These are phyloP conservation scores for Atrina japonica DNA, from an alignment of 2,888 invertebrate species.

Conservation along the genomic window DNA sequence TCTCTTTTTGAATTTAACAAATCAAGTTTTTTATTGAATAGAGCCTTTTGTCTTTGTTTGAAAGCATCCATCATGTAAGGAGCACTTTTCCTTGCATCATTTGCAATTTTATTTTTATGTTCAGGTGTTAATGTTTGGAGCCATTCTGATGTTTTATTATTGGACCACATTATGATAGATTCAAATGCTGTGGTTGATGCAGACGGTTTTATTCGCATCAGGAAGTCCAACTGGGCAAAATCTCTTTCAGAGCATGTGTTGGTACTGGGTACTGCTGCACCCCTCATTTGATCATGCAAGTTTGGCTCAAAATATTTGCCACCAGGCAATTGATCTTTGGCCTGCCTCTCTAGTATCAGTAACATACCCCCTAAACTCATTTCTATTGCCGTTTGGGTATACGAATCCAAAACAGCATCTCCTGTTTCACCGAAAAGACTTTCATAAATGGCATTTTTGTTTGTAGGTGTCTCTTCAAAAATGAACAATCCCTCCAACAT, in stretches of 20 bases:
- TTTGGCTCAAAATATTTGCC: conserved; percentile 33
- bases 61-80: not conserved
- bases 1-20: conserved; percentile 1
- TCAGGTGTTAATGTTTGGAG: not conserved
- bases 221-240: conserved; percentile 30
- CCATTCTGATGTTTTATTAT: conserved; percentile 44
- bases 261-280: conserved; percentile 16
- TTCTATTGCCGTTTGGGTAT: conserved; percentile 37
- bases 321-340: conserved; percentile 47
- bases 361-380: conserved; percentile 16
- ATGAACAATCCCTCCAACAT: too few relatives aligned
- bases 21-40: conserved; percentile 6
- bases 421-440: conserved; percentile 14
- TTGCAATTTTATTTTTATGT: too few relatives aligned
- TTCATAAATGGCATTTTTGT: conserved; percentile 11
- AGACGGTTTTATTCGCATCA: conserved; percentile 35
- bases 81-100: conserved; percentile 30
- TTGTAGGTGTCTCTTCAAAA: conserved; percentile 3
- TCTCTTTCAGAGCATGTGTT: conserved; percentile 29
- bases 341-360: conserved; percentile 36
- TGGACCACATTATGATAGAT: conserved; percentile 41
- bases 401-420: conserved; percentile 25
- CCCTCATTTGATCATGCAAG: not conserved
- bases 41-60: conserved; percentile 11
- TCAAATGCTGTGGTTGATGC: conserved; percentile 30